Percentiles rank a stretch among this genome's conserved stretches.
Conservation (phyloP, 2,888 invertebrate genomes). For the Opisthograptis luteolata region DNA sequence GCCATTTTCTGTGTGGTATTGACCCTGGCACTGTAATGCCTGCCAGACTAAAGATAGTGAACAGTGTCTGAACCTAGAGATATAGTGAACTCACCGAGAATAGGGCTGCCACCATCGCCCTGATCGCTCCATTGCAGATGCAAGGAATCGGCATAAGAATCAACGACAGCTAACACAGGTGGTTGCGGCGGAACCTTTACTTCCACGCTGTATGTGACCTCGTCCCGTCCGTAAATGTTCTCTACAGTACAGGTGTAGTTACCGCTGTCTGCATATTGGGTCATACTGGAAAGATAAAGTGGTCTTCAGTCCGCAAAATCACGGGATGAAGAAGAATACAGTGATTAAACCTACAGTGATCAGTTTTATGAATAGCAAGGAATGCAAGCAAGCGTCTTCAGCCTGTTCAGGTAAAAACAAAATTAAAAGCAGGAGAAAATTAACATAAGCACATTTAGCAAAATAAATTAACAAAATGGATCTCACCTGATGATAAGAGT, state of each 20-base stretch:
- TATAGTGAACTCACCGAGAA: slow-evolving; percentile 75
- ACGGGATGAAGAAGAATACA: slow-evolving; percentile 11
- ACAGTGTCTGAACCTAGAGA: no score
- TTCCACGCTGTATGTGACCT: slow-evolving; percentile 90
- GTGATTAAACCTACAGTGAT: slow-evolving; percentile 10
- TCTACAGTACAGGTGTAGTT: slow-evolving; percentile 96
- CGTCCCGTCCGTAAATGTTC: slow-evolving; percentile 92
- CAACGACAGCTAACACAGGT: slow-evolving; percentile 91
- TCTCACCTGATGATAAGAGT: slow-evolving; percentile 90
- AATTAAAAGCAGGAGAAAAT: neutral
- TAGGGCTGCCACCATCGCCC: slow-evolving; percentile 92
- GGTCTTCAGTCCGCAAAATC: neutral
- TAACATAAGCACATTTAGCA: no score
- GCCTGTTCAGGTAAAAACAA: no score
- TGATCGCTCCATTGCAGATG: slow-evolving; percentile 92
- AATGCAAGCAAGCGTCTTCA: no score
- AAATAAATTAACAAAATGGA: no score
- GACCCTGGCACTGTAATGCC: no score
- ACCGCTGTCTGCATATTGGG: slow-evolving; percentile 92
- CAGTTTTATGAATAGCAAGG: no score
- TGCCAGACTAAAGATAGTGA: no score
- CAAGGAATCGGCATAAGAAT: slow-evolving; percentile 92
- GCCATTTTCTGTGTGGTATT: no score
- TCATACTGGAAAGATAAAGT: slow-evolving; percentile 63
- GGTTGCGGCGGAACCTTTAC: slow-evolving; percentile 94